Base-by-base conservation (phyloP, 2,888 invertebrate genomes). In the Callyntrura sp. region DNA sequence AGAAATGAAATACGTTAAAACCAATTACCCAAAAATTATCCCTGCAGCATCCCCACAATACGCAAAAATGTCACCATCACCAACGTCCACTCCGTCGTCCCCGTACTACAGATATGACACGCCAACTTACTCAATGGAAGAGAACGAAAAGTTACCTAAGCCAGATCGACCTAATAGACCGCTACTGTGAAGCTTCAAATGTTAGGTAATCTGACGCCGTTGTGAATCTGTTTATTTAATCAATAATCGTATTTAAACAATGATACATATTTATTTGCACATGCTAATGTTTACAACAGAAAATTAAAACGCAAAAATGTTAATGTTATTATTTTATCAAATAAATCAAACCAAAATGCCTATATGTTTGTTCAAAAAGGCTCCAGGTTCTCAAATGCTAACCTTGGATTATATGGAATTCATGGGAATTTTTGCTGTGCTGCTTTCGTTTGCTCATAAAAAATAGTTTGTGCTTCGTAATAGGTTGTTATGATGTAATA, bases 41-140 rank as follows among this genome's bases (percentile, higher is more conserved):
- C 84, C 85, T 35, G 76, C 79, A n/a, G 9, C 85, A 23, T n/a
- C 81, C 8, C 86, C 86, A 11, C 35, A 86, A 28, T 91, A 89
- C 28, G 62, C 86, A 20, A 89, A 82, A n/a, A 68, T 91, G 57
- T 65, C 83, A 1, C 83, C 86, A 12, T 76, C 86, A 6, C 87
- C 87, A n/a, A 28, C 82, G 28, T 84, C 87, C n/a, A 68, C 85
- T 9, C 88, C 88, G 17, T 12, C 60, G 11, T 43, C 82, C 14
- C 62, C 88, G 14, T 84, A 84, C 35, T 88, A 78, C 55, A 83
- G 78, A 4, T 88, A 85, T 35, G 89, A 91, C 1, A 48, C 89
- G 6, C 89, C 91, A 0, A 43, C 51, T n/a, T 17, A 78, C 28
- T 23, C 78, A 8, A 0, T 78, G 20, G 14, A 11, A 11, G 55